Base-by-base conservation (phyloP, 1,140 invertebrate species). In the Neodiprion fabricii region DNA sequence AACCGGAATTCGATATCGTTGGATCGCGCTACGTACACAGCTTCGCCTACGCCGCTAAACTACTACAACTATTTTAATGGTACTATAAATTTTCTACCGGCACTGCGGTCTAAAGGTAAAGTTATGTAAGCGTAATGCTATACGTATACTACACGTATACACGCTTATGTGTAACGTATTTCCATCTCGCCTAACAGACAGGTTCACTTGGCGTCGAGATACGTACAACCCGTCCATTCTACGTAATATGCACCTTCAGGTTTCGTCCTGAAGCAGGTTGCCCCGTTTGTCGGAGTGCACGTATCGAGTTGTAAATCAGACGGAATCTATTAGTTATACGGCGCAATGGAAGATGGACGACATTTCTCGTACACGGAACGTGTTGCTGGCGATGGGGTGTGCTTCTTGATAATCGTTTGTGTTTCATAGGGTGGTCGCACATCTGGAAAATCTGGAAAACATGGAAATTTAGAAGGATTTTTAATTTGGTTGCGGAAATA, bases 51-150 rank as follows among this genome's bases (percentile, higher is more conserved):
- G 53, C 5, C 0, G 53, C 53, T 61, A 61, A 61, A 61, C 53
- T 61, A 61, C 53, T 61, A 5, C 11, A 61, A 61, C 53, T 61
- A 61, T 61, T 61, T 61, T 61, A 61, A 61, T 61, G 53, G n/a
- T 61, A 61, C 53, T 12, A 61, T 61, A 61, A 61, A 61, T 61
- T 61, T 61, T 14, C 28, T 40, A 40, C 28, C 28, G 28, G 7
- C 53, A 61, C 53, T 61, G 53, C 53, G n/a, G 53, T 61, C 28
- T 40, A 5, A 40, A 40, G 28, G 28, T 40, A 40, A 40, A 40
- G 28, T 40, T 40, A 40, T 40, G 28, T 5, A 7, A 12, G 53
- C 9, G n/a, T 7, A 12, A 61, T 17, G 53, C 7, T 12, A 17
- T 61, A 61, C n/a, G n/a, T 61, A 61, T 61, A 61, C 53, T 61